Conservation (phyloP, 2,113 vertebrate genomes). For the Pachyramphus minor region DNA sequence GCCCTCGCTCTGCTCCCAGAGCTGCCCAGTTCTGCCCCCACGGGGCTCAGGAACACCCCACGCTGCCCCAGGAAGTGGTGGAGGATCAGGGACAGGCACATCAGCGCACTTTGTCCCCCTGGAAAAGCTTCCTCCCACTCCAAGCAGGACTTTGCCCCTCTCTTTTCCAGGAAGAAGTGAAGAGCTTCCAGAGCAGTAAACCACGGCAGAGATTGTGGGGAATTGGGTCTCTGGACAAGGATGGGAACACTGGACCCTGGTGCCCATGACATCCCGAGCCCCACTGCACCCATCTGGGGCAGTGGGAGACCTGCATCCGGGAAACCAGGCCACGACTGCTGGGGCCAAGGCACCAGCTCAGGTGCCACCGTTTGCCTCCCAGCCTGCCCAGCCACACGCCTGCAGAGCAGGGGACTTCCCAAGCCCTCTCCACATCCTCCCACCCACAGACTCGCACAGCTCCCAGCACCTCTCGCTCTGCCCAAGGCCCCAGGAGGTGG, state of each 20-base stretch:
- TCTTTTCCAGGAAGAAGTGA: not conserved
- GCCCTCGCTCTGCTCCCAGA: not conserved
- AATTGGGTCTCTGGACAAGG: fast-evolving
- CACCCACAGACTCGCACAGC: not conserved
- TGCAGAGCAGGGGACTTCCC: fast-evolving
- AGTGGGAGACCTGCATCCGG: not conserved
- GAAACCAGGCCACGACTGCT: fast-evolving
- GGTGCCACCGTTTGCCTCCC: not conserved
- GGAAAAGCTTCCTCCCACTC: not conserved
- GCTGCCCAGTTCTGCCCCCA: not conserved
- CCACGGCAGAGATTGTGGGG: fast-evolving
- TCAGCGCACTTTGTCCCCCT: not conserved
- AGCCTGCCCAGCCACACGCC: not conserved
- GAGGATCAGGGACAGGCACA: fast-evolving
- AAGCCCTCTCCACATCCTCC: not conserved
- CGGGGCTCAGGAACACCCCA: not conserved
- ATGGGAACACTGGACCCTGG: not conserved
- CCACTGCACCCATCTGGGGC: no score
- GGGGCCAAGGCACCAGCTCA: not conserved
- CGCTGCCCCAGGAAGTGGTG: fast-evolving
- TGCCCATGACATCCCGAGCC: fast-evolving
- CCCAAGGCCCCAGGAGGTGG: fast-evolving
- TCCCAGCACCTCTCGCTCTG: not conserved
- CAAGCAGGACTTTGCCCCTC: not conserved
- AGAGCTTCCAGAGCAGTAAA: not conserved